Base-by-base conservation (phyloP, 2,888 invertebrate species). In the Mycogona germanica region DNA sequence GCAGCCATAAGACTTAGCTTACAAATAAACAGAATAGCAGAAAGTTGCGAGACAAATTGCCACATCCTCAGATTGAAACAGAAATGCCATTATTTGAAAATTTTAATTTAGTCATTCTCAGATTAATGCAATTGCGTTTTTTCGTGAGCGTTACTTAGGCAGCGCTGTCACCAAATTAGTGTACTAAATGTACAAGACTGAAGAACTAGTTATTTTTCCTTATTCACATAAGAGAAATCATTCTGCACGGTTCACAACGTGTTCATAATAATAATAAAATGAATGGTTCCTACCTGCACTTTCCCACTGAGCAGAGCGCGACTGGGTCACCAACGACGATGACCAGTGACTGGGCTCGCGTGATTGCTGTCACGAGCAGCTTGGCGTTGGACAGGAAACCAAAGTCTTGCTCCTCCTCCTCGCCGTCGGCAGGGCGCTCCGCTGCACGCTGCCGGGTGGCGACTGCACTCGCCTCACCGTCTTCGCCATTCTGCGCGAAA, bases 241-340 rank as follows among this genome's bases (percentile, higher is more conserved):
- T 41, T 41, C 9, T 41, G n/a, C 7, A 41, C n/a, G 7, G 17
- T 41, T 17, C 3, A 46, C 14, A n/a, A n/a, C n/a, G n/a, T n/a
- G n/a, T n/a, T n/a, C n/a, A n/a, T n/a, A n/a, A 28, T 6, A 38
- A 4, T 48, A 38, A 41, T 5, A 38, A 23, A 41, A 25, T 9
- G 26, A 30, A 14, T n/a, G 19, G 17, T 30, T 59, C 64, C 55
- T 56, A 74, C 73, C 75, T 78, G 68, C 87, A 87, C 57, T 82
- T 76, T 6, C 87, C 87, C 47, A 86, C 77, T 0, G 86, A 82
- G 63, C 86, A 83, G 9, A 88, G 71, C 0, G 85, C 84, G 1
- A 87, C 79, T 0, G 87, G 87, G 71, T 88, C 87, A 0, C 87
- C 87, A 1, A 88, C 82, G 14, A 87, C 85, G 2, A 84, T 84